Evolutionary conservation across 2,113 vertebrate species (phyloP), one percentile per base, ranked within the genome.

Genomic region (Scomber scombrus): DNA sequence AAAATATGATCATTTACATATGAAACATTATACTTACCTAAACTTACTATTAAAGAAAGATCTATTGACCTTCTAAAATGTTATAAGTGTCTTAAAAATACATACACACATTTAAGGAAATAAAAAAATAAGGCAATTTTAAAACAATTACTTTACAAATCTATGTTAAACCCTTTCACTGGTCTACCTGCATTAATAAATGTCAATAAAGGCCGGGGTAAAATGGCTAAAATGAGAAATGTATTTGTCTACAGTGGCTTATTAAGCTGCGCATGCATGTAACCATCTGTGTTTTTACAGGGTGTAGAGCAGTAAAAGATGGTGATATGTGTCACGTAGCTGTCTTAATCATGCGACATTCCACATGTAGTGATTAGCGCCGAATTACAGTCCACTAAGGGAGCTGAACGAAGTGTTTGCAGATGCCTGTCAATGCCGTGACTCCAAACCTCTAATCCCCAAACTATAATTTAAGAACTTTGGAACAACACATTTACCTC

Each of bases 361-460:
- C 82, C 86, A 85, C 82, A 87, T 78, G 54, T 56, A 55, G 75
- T 68, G 82, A 91, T 93, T 92, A 84, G 80, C 62, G 74, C 78
- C 81, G 91, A 88, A 91, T 85, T 83, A 87, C 0, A 47, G 71
- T 81, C 75, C 72, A 49, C 61, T 56, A 70, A 14, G 62, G 76
- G 76, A 86, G 65, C 51, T 78, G 49, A 86, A 90, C 82, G 82
- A 93, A 86, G 89, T 93, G 90, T 85, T 91, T 86, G 81, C 83
- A 82, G 90, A 90, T 82, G 92, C 75, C 67, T 83, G 80, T 85
- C 65, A 43, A 63, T 71, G 81, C 64, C 11, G 10, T 2, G 50
- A 54, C 68, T 80, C 75, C 47, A 86, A 81, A 51, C 75, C 54
- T 82, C 65, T 85, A 88, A 89, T 85, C 67, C 81, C 60, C 8